A percentile compares a stretch with the other conserved stretches of the same genome.
These are phyloP conservation scores for Euura saliciscinereae DNA, from an alignment of 1,140 invertebrate species.

Conservation along the genomic window DNA sequence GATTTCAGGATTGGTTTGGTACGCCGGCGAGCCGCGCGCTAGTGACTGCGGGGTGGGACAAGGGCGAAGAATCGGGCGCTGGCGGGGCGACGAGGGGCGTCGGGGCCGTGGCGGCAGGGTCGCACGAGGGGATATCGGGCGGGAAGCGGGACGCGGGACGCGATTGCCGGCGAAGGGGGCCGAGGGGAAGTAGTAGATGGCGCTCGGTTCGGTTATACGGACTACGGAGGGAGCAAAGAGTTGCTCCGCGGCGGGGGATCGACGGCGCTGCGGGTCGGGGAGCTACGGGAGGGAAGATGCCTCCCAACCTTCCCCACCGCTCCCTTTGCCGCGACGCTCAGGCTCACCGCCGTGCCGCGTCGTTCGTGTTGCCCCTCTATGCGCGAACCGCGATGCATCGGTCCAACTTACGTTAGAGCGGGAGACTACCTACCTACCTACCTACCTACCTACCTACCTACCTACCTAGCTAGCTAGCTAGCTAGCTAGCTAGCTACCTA, in stretches of 20 bases:
- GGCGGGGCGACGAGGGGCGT: constrained; percentile 25
- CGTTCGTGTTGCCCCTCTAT: constrained; percentile 9
- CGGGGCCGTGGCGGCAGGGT: constrained; percentile 19
- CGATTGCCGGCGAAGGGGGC: constrained; percentile 19
- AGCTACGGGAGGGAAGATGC: neutral
- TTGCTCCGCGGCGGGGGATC: neutral
- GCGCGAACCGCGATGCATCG: constrained; percentile 10
- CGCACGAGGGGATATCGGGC: neutral
- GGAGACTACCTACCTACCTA: neutral
- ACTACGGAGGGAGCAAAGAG: no score
- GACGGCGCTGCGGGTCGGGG: neutral
- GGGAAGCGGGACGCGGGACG: constrained; percentile 1
- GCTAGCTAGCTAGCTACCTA: neutral
- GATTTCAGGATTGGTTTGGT: constrained; percentile 47
- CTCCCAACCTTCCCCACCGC: neutral
- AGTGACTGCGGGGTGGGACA: constrained; percentile 29
- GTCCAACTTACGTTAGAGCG: constrained; percentile 9
- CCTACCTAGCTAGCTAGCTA: neutral
- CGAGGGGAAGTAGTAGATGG: neutral
- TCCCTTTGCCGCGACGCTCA: neutral
- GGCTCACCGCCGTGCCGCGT: neutral
- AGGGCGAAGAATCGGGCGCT: constrained; percentile 13
- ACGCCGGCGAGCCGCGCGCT: constrained; percentile 35
- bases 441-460: neutral
- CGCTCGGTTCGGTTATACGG: neutral